phyloP scores from a whole-genome alignment of 2,113 vertebrate species.

The Smithornis capensis region DNA sequence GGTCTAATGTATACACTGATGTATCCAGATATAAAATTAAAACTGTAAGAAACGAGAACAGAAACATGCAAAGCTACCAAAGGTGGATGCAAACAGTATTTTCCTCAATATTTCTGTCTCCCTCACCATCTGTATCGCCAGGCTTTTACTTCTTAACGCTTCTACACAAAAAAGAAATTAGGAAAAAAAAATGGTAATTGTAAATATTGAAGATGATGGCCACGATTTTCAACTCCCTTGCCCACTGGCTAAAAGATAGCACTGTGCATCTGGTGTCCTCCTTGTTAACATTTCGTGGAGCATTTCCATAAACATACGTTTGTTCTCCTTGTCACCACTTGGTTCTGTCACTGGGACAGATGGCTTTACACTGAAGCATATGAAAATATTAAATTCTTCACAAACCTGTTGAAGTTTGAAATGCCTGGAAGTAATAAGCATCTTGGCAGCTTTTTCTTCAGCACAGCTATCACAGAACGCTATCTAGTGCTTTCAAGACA shows the following conservation, averaged over 20 bases:
- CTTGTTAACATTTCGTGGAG: slow-evolving; percentile 50
- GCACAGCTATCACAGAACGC: neutral
- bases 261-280: neutral
- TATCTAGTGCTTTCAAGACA: neutral
- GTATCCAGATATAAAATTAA: neutral
- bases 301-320: slow-evolving; percentile 64
- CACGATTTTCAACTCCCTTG: neutral
- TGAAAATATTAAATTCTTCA: slow-evolving; percentile 75
- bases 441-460: slow-evolving; percentile 7
- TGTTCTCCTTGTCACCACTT: slow-evolving; percentile 64
- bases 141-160: slow-evolving; percentile 12
- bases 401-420: slow-evolving; percentile 51
- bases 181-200: neutral
- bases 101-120: neutral
- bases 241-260: slow-evolving; percentile 2
- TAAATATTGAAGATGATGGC: slow-evolving; percentile 2
- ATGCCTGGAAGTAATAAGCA: slow-evolving; percentile 13
- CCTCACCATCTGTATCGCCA: slow-evolving; percentile 52
- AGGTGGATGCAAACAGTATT: slow-evolving; percentile 1
- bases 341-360: slow-evolving; percentile 68
- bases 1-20: neutral
- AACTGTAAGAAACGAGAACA: neutral
- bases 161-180: slow-evolving; percentile 27
- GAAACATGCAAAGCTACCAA: neutral
- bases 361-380: slow-evolving; percentile 73